These are phyloP conservation scores for Drosophila tanythrix DNA, from an alignment of 2,888 invertebrate genomes.

Conservation along the genomic window DNA sequence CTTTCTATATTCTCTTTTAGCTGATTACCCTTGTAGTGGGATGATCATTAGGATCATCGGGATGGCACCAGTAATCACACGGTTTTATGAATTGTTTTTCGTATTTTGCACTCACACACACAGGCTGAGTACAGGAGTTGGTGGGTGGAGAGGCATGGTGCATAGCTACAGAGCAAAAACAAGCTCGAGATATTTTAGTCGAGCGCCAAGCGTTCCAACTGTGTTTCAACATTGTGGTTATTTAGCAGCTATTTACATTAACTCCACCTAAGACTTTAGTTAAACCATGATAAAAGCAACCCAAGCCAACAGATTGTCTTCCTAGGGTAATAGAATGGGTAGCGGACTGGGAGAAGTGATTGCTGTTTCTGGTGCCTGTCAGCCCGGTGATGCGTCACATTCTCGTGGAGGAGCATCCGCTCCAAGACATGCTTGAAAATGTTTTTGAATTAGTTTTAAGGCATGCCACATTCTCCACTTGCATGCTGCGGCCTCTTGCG, in stretches of 20 bases:
- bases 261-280: slow-evolving; percentile 22
- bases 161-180: slow-evolving; percentile 31
- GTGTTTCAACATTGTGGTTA: slow-evolving; percentile 50
- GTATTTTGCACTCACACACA: not conserved
- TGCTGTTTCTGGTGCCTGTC: slow-evolving; percentile 31
- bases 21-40: not conserved
- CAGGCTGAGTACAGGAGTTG: not conserved
- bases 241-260: slow-evolving; percentile 46
- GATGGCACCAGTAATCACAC: slow-evolving; percentile 1
- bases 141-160: not conserved
- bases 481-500: slow-evolving; percentile 5
- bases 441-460: slow-evolving; percentile 62
- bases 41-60: not conserved
- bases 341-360: not conserved
- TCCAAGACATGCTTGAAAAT: slow-evolving; percentile 43
- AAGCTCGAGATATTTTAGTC: slow-evolving; percentile 52
- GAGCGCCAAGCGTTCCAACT: slow-evolving; percentile 51
- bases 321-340: not conserved
- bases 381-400: slow-evolving; percentile 54
- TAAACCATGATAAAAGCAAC: slow-evolving; percentile 28
- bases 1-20: not conserved
- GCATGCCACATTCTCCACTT: slow-evolving; percentile 48
- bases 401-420: slow-evolving; percentile 32
- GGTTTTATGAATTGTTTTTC: slow-evolving; percentile 26
- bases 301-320: slow-evolving; percentile 6